These are phyloP conservation scores for Hipparchia semele DNA, from an alignment of 2,888 invertebrate species.

Conservation along the genomic window DNA sequence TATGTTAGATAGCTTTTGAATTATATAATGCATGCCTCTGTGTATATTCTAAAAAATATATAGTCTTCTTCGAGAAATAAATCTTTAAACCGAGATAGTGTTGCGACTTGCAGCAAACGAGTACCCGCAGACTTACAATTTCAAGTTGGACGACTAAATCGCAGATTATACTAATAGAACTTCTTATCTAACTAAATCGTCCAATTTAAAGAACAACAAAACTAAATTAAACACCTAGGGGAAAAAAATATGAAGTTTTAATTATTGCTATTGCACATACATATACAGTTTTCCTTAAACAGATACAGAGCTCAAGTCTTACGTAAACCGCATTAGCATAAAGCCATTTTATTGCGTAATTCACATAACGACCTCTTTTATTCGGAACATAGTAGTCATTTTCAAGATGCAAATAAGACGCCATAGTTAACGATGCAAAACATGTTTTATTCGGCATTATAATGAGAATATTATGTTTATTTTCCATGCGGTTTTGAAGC, in stretches of 20 bases:
- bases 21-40: no score
- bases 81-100: no score
- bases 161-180: no score
- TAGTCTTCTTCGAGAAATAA: no score
- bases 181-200: no score
- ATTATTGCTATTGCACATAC: neutral
- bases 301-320: constrained; percentile 2
- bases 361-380: constrained; percentile 12
- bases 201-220: no score
- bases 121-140: no score
- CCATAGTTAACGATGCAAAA: neutral
- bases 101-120: no score
- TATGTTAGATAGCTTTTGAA: no score
- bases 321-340: constrained; percentile 15
- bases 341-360: constrained; percentile 18
- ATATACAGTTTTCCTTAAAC: constrained; percentile 9
- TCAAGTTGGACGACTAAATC: no score
- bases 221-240: no score
- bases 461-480: neutral
- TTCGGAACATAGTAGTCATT: constrained; percentile 8
- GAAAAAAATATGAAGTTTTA: neutral
- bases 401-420: constrained; percentile 15
- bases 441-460: constrained; percentile 5
- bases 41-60: no score
- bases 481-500: neutral